These are phyloP conservation scores for Anneissia japonica DNA, from an alignment of 35 echinoderm and acorn worm species.

Conservation along the genomic window DNA sequence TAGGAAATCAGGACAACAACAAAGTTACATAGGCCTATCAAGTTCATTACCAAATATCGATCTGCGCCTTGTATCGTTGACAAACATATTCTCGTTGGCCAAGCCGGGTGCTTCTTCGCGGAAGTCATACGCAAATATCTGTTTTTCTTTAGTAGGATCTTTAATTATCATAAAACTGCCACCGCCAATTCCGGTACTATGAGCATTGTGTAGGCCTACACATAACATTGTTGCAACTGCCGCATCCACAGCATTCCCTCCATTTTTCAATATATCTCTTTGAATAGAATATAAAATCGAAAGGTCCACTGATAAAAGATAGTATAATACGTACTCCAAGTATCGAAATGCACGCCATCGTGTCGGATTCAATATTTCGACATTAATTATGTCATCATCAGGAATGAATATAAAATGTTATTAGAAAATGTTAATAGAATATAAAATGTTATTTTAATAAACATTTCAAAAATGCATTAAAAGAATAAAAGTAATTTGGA, in stretches of 20 bases:
- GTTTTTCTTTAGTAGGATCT: neutral
- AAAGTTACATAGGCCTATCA: neutral
- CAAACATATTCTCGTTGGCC: slow-evolving; percentile 50
- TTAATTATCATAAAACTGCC: slow-evolving; percentile 50
- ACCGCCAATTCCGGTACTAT: slow-evolving; percentile 60
- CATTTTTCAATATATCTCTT: slow-evolving; percentile 46
- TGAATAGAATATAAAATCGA: neutral
- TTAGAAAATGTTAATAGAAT: too few species aligned
- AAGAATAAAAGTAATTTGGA: too few species aligned
- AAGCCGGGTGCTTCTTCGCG: slow-evolving; percentile 46
- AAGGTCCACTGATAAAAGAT: neutral
- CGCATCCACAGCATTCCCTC: slow-evolving; percentile 54
- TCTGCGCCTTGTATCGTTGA: neutral
- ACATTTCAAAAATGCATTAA: too few species aligned
- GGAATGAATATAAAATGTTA: too few species aligned
- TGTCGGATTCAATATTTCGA: too few species aligned
- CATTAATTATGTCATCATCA: too few species aligned
- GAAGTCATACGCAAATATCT: too few species aligned
- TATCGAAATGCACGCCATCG: too few species aligned
- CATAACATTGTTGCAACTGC: slow-evolving; percentile 58
- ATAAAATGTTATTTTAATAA: too few species aligned
- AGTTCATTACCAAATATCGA: slow-evolving; percentile 20
- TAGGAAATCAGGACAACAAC: neutral
- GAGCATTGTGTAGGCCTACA: slow-evolving; percentile 27
- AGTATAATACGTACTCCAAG: too few species aligned